Base-by-base conservation (phyloP, 2,797 vertebrate genomes). In the Pelobates cultripes region DNA sequence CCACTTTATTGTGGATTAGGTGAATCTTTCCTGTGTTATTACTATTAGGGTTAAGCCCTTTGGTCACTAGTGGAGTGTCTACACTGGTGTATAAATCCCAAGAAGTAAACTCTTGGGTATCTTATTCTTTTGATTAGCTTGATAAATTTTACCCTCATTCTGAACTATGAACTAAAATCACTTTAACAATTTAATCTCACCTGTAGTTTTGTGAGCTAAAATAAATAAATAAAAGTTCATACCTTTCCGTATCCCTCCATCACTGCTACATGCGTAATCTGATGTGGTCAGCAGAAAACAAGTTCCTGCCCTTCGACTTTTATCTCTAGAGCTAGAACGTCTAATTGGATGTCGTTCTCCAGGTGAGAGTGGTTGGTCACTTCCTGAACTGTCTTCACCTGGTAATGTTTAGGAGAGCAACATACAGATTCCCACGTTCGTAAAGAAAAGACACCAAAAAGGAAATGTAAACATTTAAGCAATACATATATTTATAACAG, bases 241-340 rank as follows among this genome's bases (percentile, higher is more conserved):
- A 99, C 98, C 98, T 96, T 98, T 99, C 84, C 95, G 92, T 87
- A 97, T 93, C 84, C 96, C 94, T 91, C 95, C 94, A 80, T 98
- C 97, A 86, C 96, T 90, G 80, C 96, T 91, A 89, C 97, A 97
- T 85, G 92, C 93, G 92, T 98, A 99, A 90, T 98, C 97, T 89
- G 96, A 95, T 89, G 97, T 95, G 68, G 97, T 94, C 82, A 99
- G 93, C 87, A 99, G 95, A 90, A 99, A 99, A 91, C 97, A 99
- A 45, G 97, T 96, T 80, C 95, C 97, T 86, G 92, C 94, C 82
- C 94, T 95, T 85, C 92, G 93, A 92, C 95, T 96, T 94, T 95
- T 97, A 87, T 98, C 97, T 88, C 95, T 94, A 87, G 94, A 94
- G 87, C 97, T 98, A 93, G 96, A 97, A 60, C 96, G 92, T 88